Evolutionary conservation across 2,888 invertebrate genomes (phyloP), one percentile per base, ranked within the genome.

Genomic region (Hemicrepidius hirtus): DNA sequence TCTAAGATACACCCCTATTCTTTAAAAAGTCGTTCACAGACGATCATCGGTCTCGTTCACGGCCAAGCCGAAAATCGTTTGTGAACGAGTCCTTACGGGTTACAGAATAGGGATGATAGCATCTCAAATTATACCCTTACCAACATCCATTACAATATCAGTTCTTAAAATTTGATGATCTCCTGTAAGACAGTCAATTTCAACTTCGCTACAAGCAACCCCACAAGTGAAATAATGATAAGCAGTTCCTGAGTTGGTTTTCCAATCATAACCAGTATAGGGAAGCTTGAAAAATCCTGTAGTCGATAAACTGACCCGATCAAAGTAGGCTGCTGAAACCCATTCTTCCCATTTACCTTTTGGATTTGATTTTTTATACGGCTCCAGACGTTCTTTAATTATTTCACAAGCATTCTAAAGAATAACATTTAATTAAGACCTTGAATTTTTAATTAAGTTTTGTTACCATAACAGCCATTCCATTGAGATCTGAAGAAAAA

Each of bases 111-210:
- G n/a, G n/a, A n/a, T n/a, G n/a, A n/a, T n/a, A n/a, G n/a, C n/a
- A n/a, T n/a, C n/a, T n/a, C n/a, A n/a, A n/a, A n/a, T n/a, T n/a
- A n/a, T n/a, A n/a, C n/a, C n/a, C 71, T 67, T 76, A 82, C 85
- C 98, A 77, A 98, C 90, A 87, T 98, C 98, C 98, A 98, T 98
- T 0, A 98, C 97, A 79, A 98, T 97, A 82, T 98, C 97, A 0
- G 95, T 94, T 81, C 94, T 90, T 35, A 96, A 85, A 0, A 97
- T 93, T 87, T 93, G 92, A 86, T 98, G 97, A 83, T 98, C 97
- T 6, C 98, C 98, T 21, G 97, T 97, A 0, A 98, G 88, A 80
- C 97, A 97, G 86, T 98, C 97, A 20, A 98, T 92, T 89, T 97
- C 97, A 0, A 97, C 97, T 84, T 96, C 95, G 0, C 95, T 92